Percentiles rank a stretch among this genome's conserved stretches.
phyloP scores from a whole-genome alignment of 2,888 invertebrate genomes.

The Atherix ibis region DNA sequence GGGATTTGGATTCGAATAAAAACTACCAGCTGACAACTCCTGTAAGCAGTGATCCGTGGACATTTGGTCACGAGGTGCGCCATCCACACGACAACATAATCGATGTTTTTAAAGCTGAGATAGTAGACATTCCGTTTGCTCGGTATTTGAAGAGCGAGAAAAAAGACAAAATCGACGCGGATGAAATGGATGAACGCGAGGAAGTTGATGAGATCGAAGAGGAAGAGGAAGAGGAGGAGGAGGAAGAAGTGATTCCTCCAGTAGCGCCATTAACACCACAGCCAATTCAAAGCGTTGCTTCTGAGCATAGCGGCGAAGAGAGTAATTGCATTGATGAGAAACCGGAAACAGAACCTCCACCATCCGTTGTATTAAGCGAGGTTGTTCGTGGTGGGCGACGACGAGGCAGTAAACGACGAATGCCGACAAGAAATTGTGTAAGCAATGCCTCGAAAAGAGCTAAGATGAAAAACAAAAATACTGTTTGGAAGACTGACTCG shows the following conservation, averaged over 20 bases:
- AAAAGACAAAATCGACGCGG: slow-evolving; percentile 17
- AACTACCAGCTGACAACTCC: slow-evolving; percentile 34
- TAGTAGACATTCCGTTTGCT: slow-evolving; percentile 63
- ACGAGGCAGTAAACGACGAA: slow-evolving; percentile 13
- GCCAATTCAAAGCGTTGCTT: slow-evolving; percentile 18
- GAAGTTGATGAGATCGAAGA: slow-evolving; percentile 15
- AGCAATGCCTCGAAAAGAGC: slow-evolving; percentile 9
- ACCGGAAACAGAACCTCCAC: too few relatives aligned
- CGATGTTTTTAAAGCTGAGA: slow-evolving; percentile 72
- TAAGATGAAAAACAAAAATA: slow-evolving; percentile 10
- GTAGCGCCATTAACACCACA: slow-evolving; percentile 15
- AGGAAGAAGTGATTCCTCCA: too few relatives aligned
- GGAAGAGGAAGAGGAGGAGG: slow-evolving; percentile 15
- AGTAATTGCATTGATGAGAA: slow-evolving; percentile 1
- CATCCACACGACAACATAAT: slow-evolving; percentile 54
- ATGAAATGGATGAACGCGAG: slow-evolving; percentile 16
- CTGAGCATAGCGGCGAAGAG: background rate
- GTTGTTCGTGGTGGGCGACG: slow-evolving; percentile 14
- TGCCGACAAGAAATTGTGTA: slow-evolving; percentile 9
- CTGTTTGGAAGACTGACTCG: slow-evolving; percentile 12
- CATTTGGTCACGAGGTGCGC: slow-evolving; percentile 39
- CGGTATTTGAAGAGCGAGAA: slow-evolving; percentile 40
- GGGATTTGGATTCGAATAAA: slow-evolving; percentile 56
- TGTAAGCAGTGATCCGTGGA: slow-evolving; percentile 58
- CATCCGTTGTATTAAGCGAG: too few relatives aligned